Evolutionary conservation across 2,888 invertebrate species (phyloP).

Genomic region (Proisotoma minuta): DNA sequence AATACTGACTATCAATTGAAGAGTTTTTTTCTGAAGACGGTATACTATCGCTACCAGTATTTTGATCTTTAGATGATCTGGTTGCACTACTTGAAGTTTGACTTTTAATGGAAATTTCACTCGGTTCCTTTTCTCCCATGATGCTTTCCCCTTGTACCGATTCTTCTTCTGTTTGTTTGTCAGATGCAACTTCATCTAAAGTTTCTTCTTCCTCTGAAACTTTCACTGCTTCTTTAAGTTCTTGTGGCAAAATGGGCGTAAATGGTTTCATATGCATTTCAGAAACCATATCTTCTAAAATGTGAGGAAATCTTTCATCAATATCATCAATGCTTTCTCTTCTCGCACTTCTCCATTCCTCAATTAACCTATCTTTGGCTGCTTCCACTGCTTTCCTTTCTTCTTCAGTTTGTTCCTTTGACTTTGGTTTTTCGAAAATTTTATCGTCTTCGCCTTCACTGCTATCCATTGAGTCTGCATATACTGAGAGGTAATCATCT

Average conservation of each 20-base stretch:
- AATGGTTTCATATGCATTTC: not conserved
- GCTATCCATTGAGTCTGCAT: conserved; percentile 2
- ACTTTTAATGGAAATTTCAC: not conserved
- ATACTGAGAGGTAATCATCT: conserved; percentile 11
- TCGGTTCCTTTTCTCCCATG: not conserved
- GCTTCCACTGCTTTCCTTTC: conserved; percentile 10
- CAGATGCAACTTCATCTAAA: conserved; percentile 10
- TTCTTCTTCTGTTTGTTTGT: conserved; percentile 7
- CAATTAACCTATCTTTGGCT: conserved; percentile 15
- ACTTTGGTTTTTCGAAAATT: conserved; percentile 8
- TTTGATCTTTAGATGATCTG: no score
- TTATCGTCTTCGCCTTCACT: not conserved
- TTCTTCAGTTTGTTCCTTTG: conserved; percentile 6
- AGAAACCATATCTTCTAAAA: conserved; percentile 5
- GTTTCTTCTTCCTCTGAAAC: not conserved
- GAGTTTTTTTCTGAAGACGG: no score
- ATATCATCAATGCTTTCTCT: not conserved
- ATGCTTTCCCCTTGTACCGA: not conserved
- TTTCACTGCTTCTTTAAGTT: not conserved
- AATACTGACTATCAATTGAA: conserved; percentile 9
- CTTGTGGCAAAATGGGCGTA: not conserved
- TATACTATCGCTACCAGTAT: no score
- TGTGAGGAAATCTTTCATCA: not conserved
- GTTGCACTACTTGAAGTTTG: no score
- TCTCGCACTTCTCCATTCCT: not conserved